Evolutionary conservation across 2,888 invertebrate genomes (phyloP), one percentile per base, ranked within the genome.

Genomic region (Sicus ferrugineus): DNA sequence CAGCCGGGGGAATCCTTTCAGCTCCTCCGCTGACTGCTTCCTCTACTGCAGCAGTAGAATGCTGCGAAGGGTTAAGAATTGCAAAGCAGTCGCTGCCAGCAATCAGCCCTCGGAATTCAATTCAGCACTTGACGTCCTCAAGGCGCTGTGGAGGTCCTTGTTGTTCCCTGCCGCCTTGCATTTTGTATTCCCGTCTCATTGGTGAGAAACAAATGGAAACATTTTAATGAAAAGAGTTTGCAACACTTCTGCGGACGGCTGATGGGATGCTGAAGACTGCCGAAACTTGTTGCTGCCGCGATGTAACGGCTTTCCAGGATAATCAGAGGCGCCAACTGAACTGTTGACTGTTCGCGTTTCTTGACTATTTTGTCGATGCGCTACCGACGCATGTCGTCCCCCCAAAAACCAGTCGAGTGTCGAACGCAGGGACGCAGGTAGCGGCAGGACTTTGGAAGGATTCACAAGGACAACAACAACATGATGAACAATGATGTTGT

Each of bases 191-290:
- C 30, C 42, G 68, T 69, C 71, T 71, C 67, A 71, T 72, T 71
- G 62, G 62, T 68, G 26, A 6, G 69, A 73, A 74, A 74, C 71
- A 75, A 75, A 76, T 76, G 75, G 74, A 73, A 75, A 76, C 74
- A 73, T 76, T 76, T 74, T 76, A 76, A 76, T 75, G 75, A 76
- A 76, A 75, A 75, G 73, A 73, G 72, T 76, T 75, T 73, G 70
- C 70, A n/a, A n/a, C 72, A 68, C 67, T 54, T 46, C n/a, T n/a
- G n/a, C n/a, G n/a, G n/a, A n/a, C n/a, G n/a, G 38, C 19, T 65
- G 21, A 59, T 56, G 26, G 28, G 9, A 56, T 54, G 46, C 38
- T 42, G 38, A 42, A 30, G 46, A 23, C 42, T 28, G 38, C 28
- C n/a, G 26, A 64, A 58, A 76, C 75, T 75, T 75, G 76, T 75